Base-by-base conservation (phyloP, 1,140 invertebrate genomes). In the Bombus impatiens region DNA sequence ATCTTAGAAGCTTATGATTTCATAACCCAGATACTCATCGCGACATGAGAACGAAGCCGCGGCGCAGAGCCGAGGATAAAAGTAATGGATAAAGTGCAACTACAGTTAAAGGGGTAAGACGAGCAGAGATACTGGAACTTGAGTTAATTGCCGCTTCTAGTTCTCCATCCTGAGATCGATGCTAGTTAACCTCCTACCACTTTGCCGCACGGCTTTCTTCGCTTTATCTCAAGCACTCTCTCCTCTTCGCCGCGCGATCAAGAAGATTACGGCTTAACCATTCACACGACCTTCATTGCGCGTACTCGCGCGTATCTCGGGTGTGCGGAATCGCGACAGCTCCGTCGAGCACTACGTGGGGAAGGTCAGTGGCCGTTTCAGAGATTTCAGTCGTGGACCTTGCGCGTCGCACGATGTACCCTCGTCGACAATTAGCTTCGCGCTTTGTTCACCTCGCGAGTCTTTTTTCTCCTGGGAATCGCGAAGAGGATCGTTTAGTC, bases 121-220 rank as follows among this genome's bases (percentile, higher is more conserved):
- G 86, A 76, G 70, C 72, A 88, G 89, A 91, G 85, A 79, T 75
- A 86, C 77, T 88, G 53, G 47, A 57, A 59, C 67, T 70, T 12
- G 78, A 87, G 77, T 93, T 94, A 94, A 93, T 93, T 93, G 92
- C 91, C 87, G 90, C 86, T 90, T 87, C 88, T 84, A 88, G 83
- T 90, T 90, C 78, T 81, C 78, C 77, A 68, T 75, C 53, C 80
- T 76, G 78, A 90, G 89, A 90, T 90, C 86, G 74, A 82, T 83
- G 81, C 71, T 86, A 88, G 89, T 89, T 89, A 90, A 87, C 84
- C 88, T 77, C 75, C 59, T 77, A 68, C 68, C 28, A 81, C 59
- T 84, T 37, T 57, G 15, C 9, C 40, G 40, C 59, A 57, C 81
- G 35, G 74, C 47, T 40, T 57, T 72, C 71, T 67, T 75, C 79